Percentiles rank a stretch among this genome's conserved stretches.
Evolutionary conservation across 2,888 invertebrate genomes (phyloP).

Genomic region (Blera fallax): DNA sequence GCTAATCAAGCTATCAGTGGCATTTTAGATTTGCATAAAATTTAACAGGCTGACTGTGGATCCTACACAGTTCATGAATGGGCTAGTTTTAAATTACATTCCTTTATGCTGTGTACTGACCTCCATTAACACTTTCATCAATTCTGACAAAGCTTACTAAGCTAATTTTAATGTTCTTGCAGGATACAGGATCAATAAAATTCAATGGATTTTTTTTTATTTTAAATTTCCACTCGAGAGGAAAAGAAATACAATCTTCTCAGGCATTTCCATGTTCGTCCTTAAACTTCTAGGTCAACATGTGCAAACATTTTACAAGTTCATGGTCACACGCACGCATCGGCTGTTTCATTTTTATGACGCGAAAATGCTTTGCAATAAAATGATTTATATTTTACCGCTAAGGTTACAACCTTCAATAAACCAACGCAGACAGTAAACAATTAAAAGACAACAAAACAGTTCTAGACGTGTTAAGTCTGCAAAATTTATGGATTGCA

Average conservation of each 20-base stretch:
- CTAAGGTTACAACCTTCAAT: constrained; percentile 1
- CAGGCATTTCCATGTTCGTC: not conserved
- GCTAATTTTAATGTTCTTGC: too few species aligned
- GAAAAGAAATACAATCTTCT: not conserved
- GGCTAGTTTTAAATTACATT: too few species aligned
- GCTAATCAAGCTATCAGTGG: not conserved
- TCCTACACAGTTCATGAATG: too few species aligned
- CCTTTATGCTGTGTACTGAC: too few species aligned
- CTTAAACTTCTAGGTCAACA: not conserved
- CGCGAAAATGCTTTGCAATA: not conserved
- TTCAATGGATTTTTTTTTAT: too few species aligned
- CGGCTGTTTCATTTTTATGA: not conserved
- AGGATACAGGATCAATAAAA: too few species aligned
- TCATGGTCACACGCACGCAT: constrained; percentile 6
- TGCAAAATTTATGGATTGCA: not conserved
- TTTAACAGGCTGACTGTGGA: too few species aligned
- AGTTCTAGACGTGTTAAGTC: not conserved
- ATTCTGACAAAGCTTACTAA: too few species aligned
- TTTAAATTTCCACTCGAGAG: too few species aligned
- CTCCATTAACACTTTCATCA: too few species aligned
- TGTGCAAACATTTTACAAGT: constrained; percentile 10
- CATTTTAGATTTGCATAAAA: not conserved
- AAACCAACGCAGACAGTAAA: constrained; percentile 8
- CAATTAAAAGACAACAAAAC: constrained; percentile 3
- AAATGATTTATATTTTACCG: constrained; percentile 26